Percentiles rank a stretch among this genome's conserved stretches.
phyloP scores from a whole-genome alignment of 1,140 invertebrate species.

The Nebria ingens region DNA sequence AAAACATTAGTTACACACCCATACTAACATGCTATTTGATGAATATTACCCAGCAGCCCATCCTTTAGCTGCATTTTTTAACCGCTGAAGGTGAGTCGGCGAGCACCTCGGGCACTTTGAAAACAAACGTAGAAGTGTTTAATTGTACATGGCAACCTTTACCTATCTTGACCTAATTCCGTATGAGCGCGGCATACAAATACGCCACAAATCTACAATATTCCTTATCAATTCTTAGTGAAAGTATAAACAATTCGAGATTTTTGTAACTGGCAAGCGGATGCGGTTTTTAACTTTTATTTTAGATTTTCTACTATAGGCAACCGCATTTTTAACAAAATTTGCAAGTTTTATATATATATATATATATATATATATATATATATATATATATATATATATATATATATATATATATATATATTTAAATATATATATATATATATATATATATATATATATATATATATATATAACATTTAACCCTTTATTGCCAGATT shows the following conservation, averaged over 20 bases:
- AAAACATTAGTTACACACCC: not conserved
- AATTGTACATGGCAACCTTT: not conserved
- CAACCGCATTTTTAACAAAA: not conserved
- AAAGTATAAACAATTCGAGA: not conserved
- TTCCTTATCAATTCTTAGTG: not conserved
- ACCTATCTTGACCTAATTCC: not conserved
- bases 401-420: too few species aligned
- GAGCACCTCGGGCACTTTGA: not conserved
- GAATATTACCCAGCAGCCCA: not conserved
- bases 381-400: too few species aligned
- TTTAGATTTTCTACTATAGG: too few species aligned
- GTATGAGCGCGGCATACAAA: not conserved
- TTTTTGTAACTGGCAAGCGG: not conserved
- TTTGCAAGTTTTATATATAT: not conserved
- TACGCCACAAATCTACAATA: not conserved
- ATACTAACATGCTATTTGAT: not conserved
- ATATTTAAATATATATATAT: too few species aligned
- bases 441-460: too few species aligned
- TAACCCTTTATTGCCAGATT: too few species aligned
- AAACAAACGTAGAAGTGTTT: not conserved
- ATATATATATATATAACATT: too few species aligned
- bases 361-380: too few species aligned
- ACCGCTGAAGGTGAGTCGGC: not conserved
- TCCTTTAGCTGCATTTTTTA: not conserved
- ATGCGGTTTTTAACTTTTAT: not conserved